phyloP scores from a whole-genome alignment of 2,113 vertebrate genomes.

The Zosterops pallidus region DNA sequence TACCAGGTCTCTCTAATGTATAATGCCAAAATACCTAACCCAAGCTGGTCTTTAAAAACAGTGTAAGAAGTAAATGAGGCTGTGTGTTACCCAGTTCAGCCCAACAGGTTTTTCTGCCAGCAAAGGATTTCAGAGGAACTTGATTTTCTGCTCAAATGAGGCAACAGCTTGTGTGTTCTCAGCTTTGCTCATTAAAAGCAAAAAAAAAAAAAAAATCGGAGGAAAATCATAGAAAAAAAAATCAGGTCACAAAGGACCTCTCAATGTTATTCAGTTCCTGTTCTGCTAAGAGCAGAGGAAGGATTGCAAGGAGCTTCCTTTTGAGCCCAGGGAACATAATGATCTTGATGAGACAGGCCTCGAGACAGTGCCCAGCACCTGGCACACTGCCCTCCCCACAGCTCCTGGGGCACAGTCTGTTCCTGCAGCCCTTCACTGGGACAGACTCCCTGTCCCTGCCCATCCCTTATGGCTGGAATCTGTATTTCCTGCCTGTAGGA shows the following conservation, averaged over 20 bases:
- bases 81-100: neutral
- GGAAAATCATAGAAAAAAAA: neutral
- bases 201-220: neutral
- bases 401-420: neutral
- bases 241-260: neutral
- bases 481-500: neutral
- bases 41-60: neutral
- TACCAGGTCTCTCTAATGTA: neutral
- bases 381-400: neutral
- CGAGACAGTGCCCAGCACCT: accelerated
- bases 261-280: neutral
- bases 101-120: neutral
- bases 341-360: neutral
- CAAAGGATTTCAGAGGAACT: neutral
- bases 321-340: neutral
- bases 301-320: neutral
- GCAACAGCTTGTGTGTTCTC: neutral
- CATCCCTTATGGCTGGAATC: neutral
- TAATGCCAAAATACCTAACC: neutral
- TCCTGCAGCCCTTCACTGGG: neutral
- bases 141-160: neutral
- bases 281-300: neutral
- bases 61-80: neutral
- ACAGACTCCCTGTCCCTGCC: neutral
- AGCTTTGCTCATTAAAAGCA: neutral